phyloP scores from a whole-genome alignment of 2,888 invertebrate genomes.

The Himalopsyche kuldschensis region DNA sequence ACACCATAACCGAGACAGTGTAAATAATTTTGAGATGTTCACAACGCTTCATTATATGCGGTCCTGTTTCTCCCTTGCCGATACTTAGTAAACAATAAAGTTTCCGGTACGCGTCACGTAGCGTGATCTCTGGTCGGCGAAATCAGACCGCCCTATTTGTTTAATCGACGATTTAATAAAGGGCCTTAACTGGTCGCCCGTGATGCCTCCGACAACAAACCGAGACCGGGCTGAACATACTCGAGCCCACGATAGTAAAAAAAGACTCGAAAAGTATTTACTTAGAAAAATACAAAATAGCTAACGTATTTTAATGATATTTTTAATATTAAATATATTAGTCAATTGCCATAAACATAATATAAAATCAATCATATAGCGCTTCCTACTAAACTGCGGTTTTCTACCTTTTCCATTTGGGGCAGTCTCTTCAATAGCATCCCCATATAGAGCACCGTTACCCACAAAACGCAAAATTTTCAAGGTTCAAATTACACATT shows the following conservation, averaged over 20 bases:
- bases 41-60: background rate
- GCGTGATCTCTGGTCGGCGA: background rate
- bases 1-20: no score
- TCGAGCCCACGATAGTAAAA: background rate
- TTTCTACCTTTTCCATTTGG: no score
- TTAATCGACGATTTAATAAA: background rate
- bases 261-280: background rate
- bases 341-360: no score
- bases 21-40: background rate
- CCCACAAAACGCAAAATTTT: no score
- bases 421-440: no score
- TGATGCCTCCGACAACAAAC: background rate
- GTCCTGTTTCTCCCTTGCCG: background rate
- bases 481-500: no score
- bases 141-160: background rate
- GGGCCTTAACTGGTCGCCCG: background rate
- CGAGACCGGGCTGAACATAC: background rate
- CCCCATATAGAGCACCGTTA: no score
- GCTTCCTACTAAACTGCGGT: no score
- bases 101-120: background rate
- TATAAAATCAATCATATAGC: no score
- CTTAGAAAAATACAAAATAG: background rate
- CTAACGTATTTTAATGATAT: no score
- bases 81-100: background rate
- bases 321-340: no score